Base-by-base conservation (phyloP, 2,113 vertebrate species). In the Myotis brandtii region DNA sequence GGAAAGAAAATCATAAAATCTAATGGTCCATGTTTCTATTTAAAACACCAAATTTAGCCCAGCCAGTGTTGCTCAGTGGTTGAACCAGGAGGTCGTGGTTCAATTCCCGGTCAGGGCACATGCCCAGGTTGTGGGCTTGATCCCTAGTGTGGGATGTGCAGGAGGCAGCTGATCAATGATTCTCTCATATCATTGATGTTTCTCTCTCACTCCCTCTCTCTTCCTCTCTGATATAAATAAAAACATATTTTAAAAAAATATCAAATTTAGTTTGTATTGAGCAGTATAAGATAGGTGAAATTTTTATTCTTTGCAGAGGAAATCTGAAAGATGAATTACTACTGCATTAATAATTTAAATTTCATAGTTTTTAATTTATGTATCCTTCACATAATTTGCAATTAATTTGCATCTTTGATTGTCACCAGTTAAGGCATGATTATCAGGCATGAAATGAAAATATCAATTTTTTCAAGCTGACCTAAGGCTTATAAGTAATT, bases 371-470 rank as follows among this genome's bases (percentile, higher is more conserved):
- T 82, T 69, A 85, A 85, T 95, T 81, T 93, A 25, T 75, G 21
- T 27, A 50, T 11, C 32, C 40, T 89, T 90, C 46, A 11, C 81
- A 27, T 76, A 73, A 32, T 69, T 83, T 86, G 30, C 37, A 93
- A 34, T 97, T 96, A 93, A 96, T 95, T 94, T 64, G 30, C 32
- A 75, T 81, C 66, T 89, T 20, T 77, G 66, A 80, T 70, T 91
- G 43, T 91, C 77, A 30, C 25, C 64, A 52, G 50, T 93, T 81
- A 93, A 95, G 59, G 37, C 40, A 91, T 89, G 86, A 66, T 93
- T 94, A 93, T 34, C 66, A 77, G 85, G 62, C 79, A 85, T 54
- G 75, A 94, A 72, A 64, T 95, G 50, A 92, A 97, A 97, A 77
- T 30, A 27, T 16, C n/a, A 54, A 77, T 77, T 87, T 97, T 97